phyloP scores from a whole-genome alignment of 2,797 vertebrate genomes.

The Stomatorhinus walkeri region DNA sequence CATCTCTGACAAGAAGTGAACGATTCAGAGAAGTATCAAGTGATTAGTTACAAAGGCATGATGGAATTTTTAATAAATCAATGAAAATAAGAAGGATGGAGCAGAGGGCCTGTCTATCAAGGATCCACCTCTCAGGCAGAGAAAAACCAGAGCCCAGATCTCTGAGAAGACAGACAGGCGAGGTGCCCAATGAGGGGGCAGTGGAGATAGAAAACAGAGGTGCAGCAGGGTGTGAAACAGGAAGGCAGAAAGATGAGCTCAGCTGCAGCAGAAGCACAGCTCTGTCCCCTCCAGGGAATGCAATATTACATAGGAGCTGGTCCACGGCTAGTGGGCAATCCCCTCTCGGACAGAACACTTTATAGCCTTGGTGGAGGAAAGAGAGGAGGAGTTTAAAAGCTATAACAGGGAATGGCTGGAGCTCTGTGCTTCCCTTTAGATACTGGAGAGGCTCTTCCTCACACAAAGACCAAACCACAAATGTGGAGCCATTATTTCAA shows the following conservation, averaged over 20 bases:
- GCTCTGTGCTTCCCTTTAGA: neutral
- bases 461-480: neutral
- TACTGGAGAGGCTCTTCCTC: neutral
- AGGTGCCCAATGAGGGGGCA: neutral
- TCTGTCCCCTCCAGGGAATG: neutral
- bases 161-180: neutral
- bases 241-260: neutral
- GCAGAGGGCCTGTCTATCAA: neutral
- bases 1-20: neutral
- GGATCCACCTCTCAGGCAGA: neutral
- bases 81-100: neutral
- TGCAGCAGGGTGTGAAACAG: neutral
- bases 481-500: neutral
- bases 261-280: neutral
- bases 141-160: neutral
- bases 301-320: neutral
- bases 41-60: neutral
- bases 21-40: neutral
- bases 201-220: neutral
- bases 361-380: neutral
- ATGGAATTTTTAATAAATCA: neutral
- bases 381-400: neutral
- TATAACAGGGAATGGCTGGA: neutral
- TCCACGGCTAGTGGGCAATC: neutral
- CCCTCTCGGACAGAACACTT: neutral